A percentile compares a stretch with the other conserved stretches of the same genome.
These are phyloP conservation scores for Enteromius fasciolatus DNA, from an alignment of 2,797 vertebrate genomes.

Conservation along the genomic window DNA sequence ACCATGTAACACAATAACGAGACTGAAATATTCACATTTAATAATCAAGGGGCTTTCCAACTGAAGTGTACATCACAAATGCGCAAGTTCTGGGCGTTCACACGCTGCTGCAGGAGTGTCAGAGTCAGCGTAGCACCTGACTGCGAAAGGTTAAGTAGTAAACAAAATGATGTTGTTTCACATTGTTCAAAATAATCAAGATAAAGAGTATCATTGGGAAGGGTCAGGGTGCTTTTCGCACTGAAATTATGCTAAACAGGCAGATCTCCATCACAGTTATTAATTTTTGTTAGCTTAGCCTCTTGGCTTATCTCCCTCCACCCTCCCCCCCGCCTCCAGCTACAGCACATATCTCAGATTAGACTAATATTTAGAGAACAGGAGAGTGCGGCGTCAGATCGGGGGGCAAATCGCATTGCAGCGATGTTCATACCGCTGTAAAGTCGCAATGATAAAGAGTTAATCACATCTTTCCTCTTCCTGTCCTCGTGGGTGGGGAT, in stretches of 20 bases:
- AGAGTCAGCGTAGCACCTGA: conserved; percentile 37
- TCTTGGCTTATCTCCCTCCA: conserved; percentile 65
- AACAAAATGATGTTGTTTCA: conserved; percentile 60
- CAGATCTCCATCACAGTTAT: conserved; percentile 69
- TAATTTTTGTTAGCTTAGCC: conserved; percentile 70
- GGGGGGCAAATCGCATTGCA: conserved; percentile 60
- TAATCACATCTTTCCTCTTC: conserved; percentile 76
- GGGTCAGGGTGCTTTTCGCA: conserved; percentile 52
- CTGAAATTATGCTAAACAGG: conserved; percentile 66
- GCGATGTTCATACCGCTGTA: conserved; percentile 62
- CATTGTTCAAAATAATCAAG: conserved; percentile 66
- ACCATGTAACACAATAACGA: neutral
- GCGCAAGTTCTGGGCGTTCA: conserved; percentile 6
- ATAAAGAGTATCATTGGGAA: conserved; percentile 63
- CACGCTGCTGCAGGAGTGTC: conserved; percentile 30
- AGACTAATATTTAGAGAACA: conserved; percentile 69
- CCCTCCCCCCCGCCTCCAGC: conserved; percentile 42
- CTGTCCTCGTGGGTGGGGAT: conserved; percentile 56
- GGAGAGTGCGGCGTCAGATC: conserved; percentile 45
- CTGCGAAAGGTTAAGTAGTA: conserved; percentile 61
- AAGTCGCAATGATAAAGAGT: conserved; percentile 70
- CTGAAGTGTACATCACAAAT: neutral
- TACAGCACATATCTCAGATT: conserved; percentile 61
- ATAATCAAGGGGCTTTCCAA: neutral
- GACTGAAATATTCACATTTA: neutral